Percentiles rank a stretch among this genome's conserved stretches.
phyloP scores from a whole-genome alignment of 1,140 invertebrate genomes.

The Andrena cerasifolii region DNA sequence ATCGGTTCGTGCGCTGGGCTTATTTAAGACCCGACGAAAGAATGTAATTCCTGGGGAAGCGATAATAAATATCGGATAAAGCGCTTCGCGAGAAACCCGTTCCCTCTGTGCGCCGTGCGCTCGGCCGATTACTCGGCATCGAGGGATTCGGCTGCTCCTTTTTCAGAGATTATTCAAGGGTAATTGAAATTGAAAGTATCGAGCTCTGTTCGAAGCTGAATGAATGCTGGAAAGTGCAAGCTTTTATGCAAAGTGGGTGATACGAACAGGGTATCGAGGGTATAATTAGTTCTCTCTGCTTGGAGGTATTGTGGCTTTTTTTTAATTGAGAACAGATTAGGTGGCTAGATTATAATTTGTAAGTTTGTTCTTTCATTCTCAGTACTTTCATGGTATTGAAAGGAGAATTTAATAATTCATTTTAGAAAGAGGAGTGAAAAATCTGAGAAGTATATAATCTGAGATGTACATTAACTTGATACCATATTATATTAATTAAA shows the following conservation, averaged over 20 bases:
- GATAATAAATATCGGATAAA: slow-evolving; percentile 42
- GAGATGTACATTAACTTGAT: too few relatives aligned
- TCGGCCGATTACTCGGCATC: background rate
- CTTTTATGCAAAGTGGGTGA: background rate
- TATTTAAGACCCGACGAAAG: slow-evolving; percentile 35
- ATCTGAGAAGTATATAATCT: too few relatives aligned
- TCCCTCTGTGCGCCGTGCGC: background rate
- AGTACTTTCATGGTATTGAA: too few relatives aligned
- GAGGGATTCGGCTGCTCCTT: background rate
- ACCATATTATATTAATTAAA: too few relatives aligned
- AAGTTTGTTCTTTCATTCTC: too few relatives aligned
- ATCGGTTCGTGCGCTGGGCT: slow-evolving; percentile 2
- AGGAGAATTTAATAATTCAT: too few relatives aligned
- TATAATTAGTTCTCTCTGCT: too few relatives aligned
- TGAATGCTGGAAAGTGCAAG: background rate
- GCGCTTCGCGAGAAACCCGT: slow-evolving; percentile 34
- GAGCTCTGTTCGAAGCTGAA: background rate
- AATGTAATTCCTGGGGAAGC: slow-evolving; percentile 41
- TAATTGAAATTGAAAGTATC: slow-evolving; percentile 17
- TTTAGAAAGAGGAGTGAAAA: too few relatives aligned
- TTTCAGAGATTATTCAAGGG: background rate
- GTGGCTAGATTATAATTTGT: too few relatives aligned
- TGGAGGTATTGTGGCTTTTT: too few relatives aligned
- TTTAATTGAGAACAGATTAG: too few relatives aligned
- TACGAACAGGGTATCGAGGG: background rate